Evolutionary conservation across 2,797 vertebrate species (phyloP), one percentile per base, ranked within the genome.

Genomic region (Salmo trutta): DNA sequence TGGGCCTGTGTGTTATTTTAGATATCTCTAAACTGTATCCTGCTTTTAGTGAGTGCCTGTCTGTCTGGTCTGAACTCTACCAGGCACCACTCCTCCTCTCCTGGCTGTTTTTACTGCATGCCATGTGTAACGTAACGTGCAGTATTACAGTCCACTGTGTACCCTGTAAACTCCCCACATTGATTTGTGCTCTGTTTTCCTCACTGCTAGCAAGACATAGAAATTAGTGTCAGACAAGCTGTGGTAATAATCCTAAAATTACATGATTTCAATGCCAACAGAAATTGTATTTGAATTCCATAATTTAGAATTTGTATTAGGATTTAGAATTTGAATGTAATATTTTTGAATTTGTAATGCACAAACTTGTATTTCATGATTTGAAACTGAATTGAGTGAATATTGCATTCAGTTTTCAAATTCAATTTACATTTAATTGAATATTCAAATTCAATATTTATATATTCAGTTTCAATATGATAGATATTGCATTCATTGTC

Each of bases 151-250:
- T 92, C 81, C 77, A 79, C 86, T 88, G 88, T 90, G 90, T 84
- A 81, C 87, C 79, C 87, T 89, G 90, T 92, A 93, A 93, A 93
- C 92, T 91, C 86, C 85, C 79, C 75, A 74, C 88, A 93, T 93
- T 90, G 93, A 94, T 93, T 93, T 91, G 88, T 85, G 86, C 87
- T 90, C 90, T 67, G 77, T 82, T 88, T 89, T 81, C 83, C 82
- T 89, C 89, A 86, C 90, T 83, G 87, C 82, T 87, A 92, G 89
- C 81, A 80, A 87, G 87, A 88, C 81, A 66, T 76, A 84, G 81
- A 81, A 87, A 73, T 79, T 77, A 85, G 74, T 84, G 84, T 90
- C 79, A 71, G 82, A 88, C 83, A 81, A 88, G 78, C 88, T 85
- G 86, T 79, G 76, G 80, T 77, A 77, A 84, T 82, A 88, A 88